phyloP scores from a whole-genome alignment of 2,888 invertebrate genomes.

The Hybos culiciformis region DNA sequence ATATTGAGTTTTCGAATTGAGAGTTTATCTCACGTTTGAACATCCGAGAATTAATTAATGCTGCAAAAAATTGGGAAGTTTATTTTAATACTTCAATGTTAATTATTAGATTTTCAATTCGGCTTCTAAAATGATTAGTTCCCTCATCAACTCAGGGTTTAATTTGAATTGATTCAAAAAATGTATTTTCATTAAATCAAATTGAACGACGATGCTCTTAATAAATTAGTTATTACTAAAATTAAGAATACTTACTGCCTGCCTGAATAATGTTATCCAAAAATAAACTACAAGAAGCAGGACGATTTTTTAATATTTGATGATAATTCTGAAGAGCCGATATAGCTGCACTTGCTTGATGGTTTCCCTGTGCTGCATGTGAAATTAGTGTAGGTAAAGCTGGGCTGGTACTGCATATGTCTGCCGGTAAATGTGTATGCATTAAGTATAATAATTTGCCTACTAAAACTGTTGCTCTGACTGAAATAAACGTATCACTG shows the following conservation, averaged over 20 bases:
- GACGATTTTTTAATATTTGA: conserved; percentile 64
- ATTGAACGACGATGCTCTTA: too few relatives aligned
- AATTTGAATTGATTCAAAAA: too few relatives aligned
- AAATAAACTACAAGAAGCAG: conserved; percentile 69
- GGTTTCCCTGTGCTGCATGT: conserved; percentile 63
- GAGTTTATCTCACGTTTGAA: conserved; percentile 34
- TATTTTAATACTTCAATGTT: not conserved
- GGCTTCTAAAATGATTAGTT: too few relatives aligned
- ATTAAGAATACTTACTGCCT: conserved; percentile 22
- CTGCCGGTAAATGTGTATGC: conserved; percentile 72
- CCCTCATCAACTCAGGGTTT: too few relatives aligned
- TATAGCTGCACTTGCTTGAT: conserved; percentile 70
- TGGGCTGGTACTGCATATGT: conserved; percentile 69
- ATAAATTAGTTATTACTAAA: not conserved
- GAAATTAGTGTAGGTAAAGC: conserved; percentile 70
- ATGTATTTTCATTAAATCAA: too few relatives aligned
- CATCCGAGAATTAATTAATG: conserved; percentile 31
- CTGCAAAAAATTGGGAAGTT: conserved; percentile 16
- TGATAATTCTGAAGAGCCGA: conserved; percentile 66
- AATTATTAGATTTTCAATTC: not conserved
- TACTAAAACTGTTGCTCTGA: conserved; percentile 78
- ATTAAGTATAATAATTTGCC: conserved; percentile 81
- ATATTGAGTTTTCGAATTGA: conserved; percentile 20
- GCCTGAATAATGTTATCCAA: conserved; percentile 63
- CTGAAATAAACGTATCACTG: conserved; percentile 78